Conservation (phyloP, 2,113 vertebrate genomes). For the Hydrolagus affinis region DNA sequence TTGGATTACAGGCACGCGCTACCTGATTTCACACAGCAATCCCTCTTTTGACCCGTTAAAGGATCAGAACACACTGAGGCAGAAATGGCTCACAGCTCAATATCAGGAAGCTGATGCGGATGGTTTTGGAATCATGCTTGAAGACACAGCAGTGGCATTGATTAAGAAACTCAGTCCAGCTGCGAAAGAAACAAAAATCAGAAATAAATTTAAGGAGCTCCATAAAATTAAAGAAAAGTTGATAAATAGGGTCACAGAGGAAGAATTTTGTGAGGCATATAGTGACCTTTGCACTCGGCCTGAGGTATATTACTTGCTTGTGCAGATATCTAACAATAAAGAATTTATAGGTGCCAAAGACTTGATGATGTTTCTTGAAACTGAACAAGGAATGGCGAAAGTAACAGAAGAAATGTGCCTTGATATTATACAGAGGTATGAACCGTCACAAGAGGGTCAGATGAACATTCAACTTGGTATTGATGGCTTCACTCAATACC, state of each 20-base stretch:
- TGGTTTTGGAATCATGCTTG: conserved; percentile 82
- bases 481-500: conserved; percentile 86
- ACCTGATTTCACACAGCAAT: conserved; percentile 81
- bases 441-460: conserved; percentile 76
- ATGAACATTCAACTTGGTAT: conserved; percentile 81
- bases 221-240: conserved; percentile 94
- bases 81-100: conserved; percentile 74
- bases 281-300: conserved; percentile 90
- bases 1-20: conserved; percentile 92
- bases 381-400: conserved; percentile 82
- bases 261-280: conserved; percentile 91
- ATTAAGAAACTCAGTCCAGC: conserved; percentile 84
- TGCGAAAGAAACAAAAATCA: conserved; percentile 85
- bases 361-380: conserved; percentile 86
- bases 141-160: conserved; percentile 77
- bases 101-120: conserved; percentile 77
- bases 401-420: conserved; percentile 82
- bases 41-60: conserved; percentile 67
- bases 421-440: conserved; percentile 78
- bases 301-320: conserved; percentile 91
- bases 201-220: conserved; percentile 90
- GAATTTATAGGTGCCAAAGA: conserved; percentile 90
- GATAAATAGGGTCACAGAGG: conserved; percentile 82
- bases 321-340: conserved; percentile 93
- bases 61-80: conserved; percentile 70